Evolutionary conservation across 1,140 invertebrate genomes (phyloP), one percentile per base, ranked within the genome.

Genomic region (Coelopa frigida): DNA sequence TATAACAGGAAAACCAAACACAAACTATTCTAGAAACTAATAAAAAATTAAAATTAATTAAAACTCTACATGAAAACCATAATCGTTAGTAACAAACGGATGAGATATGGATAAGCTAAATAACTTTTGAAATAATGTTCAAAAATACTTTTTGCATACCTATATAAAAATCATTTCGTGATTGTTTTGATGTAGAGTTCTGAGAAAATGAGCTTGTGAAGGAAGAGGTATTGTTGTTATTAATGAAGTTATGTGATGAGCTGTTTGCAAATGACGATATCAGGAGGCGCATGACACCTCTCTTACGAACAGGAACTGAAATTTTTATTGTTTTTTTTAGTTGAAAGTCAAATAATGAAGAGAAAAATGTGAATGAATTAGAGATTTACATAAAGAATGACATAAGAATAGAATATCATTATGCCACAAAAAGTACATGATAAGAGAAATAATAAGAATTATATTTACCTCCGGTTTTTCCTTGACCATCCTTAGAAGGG

Each of bases 401-500:
- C 5, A 42, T 14, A 27, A 23, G 14, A 18, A 12, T 8, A 8
- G 21, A 27, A 42, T 29, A 23, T 24, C 24, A 23, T 20, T 24
- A 29, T 14, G 32, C 32, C 5, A 15, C 5, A 33, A 11, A 6
- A 14, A 5, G 35, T n/a, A n/a, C n/a, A n/a, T n/a, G n/a, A n/a
- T n/a, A 37, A 26, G 26, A 23, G 11, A 22, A 36, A 18, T 15
- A 36, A 15, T 8, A 22, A 31, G 11, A 29, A 20, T 12, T n/a
- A 36, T 38, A 49, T 72, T 67, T 60, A 79, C 78, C 68, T 72
- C 78, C 44, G 50, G 72, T 55, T 59, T 70, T 68, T 44, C 43
- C 56, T 38, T 68, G 67, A 7, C 63, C 69, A 46, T 84, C 81
- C 60, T 82, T 82, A 0, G 75, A 72, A 5, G 78, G 77, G 68